Conservation (phyloP, 2,888 invertebrate species). For the Leptinotarsa haldemani region DNA sequence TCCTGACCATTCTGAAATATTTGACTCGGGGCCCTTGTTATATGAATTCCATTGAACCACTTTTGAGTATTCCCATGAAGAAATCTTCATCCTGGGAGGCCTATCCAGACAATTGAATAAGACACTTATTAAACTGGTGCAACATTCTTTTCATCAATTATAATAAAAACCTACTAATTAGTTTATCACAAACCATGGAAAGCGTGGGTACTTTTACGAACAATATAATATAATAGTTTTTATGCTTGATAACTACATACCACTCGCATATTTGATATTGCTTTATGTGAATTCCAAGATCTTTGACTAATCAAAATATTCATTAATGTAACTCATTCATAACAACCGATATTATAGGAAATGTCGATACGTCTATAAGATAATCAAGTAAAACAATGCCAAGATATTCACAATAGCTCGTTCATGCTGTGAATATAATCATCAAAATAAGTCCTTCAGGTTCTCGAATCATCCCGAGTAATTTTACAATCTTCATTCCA, state of each 20-base stretch:
- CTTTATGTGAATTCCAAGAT: no score
- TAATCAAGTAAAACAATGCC: neutral
- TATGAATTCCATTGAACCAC: no score
- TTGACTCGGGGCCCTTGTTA: no score
- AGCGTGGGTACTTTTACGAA: constrained; percentile 2
- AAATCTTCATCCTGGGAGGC: neutral
- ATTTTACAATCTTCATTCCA: neutral
- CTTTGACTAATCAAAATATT: neutral
- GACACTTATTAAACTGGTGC: constrained; percentile 6
- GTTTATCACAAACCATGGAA: constrained; percentile 9
- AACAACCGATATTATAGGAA: no score
- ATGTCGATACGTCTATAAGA: no score
- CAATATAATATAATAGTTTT: constrained; percentile 3
- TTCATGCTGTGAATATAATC: neutral
- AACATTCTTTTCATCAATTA: constrained; percentile 7
- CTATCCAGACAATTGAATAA: constrained; percentile 10
- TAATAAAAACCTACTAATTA: neutral
- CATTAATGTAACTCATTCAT: neutral
- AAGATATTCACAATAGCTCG: neutral
- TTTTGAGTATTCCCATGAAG: neutral
- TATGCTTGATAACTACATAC: neutral
- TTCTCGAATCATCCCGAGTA: neutral
- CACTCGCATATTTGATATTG: neutral
- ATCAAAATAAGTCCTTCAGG: neutral
- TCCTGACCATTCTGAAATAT: no score